A percentile compares a stretch with the other conserved stretches of the same genome.
Conservation (phyloP, 2,888 invertebrate genomes). For the Chymomyza procnemis region DNA sequence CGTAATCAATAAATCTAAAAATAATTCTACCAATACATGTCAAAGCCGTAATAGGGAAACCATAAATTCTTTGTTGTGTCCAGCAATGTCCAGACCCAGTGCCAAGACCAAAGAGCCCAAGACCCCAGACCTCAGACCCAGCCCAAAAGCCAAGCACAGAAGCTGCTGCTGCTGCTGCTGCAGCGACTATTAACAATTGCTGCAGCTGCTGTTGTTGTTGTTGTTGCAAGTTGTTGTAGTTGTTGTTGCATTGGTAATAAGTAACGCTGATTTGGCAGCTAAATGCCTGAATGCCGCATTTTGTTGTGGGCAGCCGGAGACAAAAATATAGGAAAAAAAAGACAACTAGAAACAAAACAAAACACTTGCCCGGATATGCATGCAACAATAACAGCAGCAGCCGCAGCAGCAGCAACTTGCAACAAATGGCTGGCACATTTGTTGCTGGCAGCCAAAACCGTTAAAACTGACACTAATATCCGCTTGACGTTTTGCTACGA, state of each 20-base stretch:
- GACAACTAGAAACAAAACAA: background rate
- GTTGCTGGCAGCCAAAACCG: slow-evolving; percentile 67
- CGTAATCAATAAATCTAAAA: slow-evolving; percentile 76
- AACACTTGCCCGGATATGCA: slow-evolving; percentile 57
- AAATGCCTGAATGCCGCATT: slow-evolving; percentile 46
- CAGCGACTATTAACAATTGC: background rate
- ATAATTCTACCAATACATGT: slow-evolving; percentile 77
- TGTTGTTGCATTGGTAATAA: slow-evolving; percentile 67
- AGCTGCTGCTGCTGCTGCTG: slow-evolving; percentile 46
- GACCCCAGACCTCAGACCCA: slow-evolving; percentile 16
- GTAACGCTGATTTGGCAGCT: slow-evolving; percentile 74
- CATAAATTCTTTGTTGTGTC: slow-evolving; percentile 75
- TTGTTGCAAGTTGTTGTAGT: slow-evolving; percentile 39
- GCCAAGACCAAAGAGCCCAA: slow-evolving; percentile 32
- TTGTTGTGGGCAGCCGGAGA: background rate
- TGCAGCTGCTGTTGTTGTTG: slow-evolving; percentile 8
- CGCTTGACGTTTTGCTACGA: slow-evolving; percentile 38
- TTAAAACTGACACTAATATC: slow-evolving; percentile 70
- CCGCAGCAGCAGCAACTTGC: slow-evolving; percentile 32
- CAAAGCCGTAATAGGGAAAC: slow-evolving; percentile 77
- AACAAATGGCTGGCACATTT: slow-evolving; percentile 33
- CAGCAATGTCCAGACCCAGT: slow-evolving; percentile 54
- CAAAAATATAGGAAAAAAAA: background rate
- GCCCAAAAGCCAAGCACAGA: slow-evolving; percentile 44
- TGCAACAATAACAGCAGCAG: slow-evolving; percentile 20